phyloP scores from a whole-genome alignment of 2,888 invertebrate species.

The Hesperia comma region DNA sequence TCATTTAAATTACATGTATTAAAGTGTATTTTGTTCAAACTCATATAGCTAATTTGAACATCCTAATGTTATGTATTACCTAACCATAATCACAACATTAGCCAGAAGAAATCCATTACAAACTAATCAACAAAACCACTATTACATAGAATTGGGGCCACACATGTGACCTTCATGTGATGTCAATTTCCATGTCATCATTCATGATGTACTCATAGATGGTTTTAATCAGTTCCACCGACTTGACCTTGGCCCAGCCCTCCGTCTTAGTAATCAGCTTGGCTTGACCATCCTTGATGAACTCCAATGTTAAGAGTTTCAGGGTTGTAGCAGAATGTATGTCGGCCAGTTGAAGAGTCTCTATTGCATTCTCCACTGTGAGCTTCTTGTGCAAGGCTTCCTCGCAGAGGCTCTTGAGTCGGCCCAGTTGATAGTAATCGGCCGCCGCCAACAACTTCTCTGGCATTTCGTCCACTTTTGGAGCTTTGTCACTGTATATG shows the following conservation, averaged over 20 bases:
- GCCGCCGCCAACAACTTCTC: constrained; percentile 73
- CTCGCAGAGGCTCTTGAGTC: constrained; percentile 72
- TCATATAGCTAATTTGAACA: not conserved
- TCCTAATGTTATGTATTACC: not conserved
- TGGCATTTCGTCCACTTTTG: constrained; percentile 73
- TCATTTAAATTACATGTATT: no score
- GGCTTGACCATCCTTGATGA: constrained; percentile 77
- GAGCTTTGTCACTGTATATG: constrained; percentile 76
- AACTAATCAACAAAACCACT: not conserved
- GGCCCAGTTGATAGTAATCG: constrained; percentile 72
- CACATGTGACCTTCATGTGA: constrained; percentile 38
- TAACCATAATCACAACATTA: not conserved
- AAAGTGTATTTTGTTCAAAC: no score
- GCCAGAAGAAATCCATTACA: not conserved
- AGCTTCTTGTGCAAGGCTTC: constrained; percentile 73
- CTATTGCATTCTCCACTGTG: constrained; percentile 76
- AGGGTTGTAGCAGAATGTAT: constrained; percentile 70
- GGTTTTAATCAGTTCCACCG: constrained; percentile 70
- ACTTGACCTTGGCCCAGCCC: constrained; percentile 72
- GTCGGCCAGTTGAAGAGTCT: constrained; percentile 73
- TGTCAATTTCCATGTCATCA: constrained; percentile 66
- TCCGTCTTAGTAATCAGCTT: constrained; percentile 72
- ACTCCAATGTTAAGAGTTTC: constrained; percentile 69
- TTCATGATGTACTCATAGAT: constrained; percentile 75
- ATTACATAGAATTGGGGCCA: no score